These are phyloP conservation scores for Setophaga petechia DNA, from an alignment of 2,113 vertebrate species.

Conservation along the genomic window DNA sequence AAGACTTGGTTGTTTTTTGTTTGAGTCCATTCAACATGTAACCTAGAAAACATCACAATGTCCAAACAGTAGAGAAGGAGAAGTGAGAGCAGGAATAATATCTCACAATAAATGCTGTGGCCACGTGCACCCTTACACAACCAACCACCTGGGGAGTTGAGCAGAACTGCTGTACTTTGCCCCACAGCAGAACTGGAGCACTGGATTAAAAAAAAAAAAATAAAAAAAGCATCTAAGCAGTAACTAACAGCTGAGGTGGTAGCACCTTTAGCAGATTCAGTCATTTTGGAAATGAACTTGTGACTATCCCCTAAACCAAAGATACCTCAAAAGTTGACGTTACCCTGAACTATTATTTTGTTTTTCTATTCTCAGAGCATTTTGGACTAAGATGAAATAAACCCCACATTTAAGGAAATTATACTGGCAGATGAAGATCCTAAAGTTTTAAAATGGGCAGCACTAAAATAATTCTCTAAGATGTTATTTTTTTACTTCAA, in stretches of 20 bases:
- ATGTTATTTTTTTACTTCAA: not conserved
- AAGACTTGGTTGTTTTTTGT: not conserved
- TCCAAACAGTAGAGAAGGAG: not conserved
- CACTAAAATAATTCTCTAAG: not conserved
- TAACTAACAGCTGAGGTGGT: not conserved
- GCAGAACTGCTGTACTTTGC: not conserved
- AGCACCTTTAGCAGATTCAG: not conserved
- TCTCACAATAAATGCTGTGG: not conserved
- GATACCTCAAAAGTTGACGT: not conserved
- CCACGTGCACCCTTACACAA: not conserved
- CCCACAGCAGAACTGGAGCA: not conserved
- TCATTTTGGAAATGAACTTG: not conserved
- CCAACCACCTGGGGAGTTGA: not conserved
- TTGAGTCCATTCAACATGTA: not conserved
- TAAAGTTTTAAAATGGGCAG: not conserved
- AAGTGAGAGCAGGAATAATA: not conserved
- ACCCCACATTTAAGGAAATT: not conserved
- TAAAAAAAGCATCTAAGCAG: not conserved
- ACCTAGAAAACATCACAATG: not conserved
- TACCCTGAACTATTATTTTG: not conserved
- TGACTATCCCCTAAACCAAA: not conserved
- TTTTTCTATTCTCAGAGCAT: not conserved
- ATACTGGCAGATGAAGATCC: not conserved
- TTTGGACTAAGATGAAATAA: not conserved
- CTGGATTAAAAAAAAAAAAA: not conserved